Evolutionary conservation across 2,113 vertebrate genomes (phyloP), one percentile per base, ranked within the genome.

Genomic region (Semicossyphus pulcher): DNA sequence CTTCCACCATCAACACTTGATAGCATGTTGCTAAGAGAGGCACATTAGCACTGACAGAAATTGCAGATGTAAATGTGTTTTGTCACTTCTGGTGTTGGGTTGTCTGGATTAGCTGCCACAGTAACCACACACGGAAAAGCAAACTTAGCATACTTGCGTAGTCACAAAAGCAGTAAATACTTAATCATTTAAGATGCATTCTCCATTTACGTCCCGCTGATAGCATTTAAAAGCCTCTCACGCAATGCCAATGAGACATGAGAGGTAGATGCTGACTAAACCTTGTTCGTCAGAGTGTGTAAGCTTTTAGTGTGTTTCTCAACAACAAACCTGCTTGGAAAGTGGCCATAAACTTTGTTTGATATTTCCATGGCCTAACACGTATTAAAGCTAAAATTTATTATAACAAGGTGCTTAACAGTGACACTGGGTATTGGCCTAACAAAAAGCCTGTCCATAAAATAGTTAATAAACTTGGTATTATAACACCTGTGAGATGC

Each of bases 1-100:
- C 79, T 86, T 86, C 72, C 70, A 74, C n/a, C 47, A 69, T 81
- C 60, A 78, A 70, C 72, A 79, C 61, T 82, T 62, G 49, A 41
- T 63, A n/a, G 26, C 64, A 29, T 53, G 81, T 76, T 78, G 53
- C 65, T 70, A 48, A 48, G 67, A 47, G 21, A 74, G 18, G 48
- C 11, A 21, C 2, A 6, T 10, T 54, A n/a, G 26, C 58, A 48
- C 59, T 42, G 52, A 77, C 36, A 47, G 72, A 71, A 10, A 66
- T 45, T 56, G 72, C 53, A 31, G 28, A 66, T 51, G 29, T 31
- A 32, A 12, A 57, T 42, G 28, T 57, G 37, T 58, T 67, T 20
- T 71, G 81, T 73, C 49, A 39, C 68, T 23, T 2, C 34, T 45
- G 32, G 16, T 51, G 36, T 61, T 63, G 2, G 16, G 47, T 72